These are phyloP conservation scores for Drosophila arawakana DNA, from an alignment of 1,140 invertebrate genomes.

Conservation along the genomic window DNA sequence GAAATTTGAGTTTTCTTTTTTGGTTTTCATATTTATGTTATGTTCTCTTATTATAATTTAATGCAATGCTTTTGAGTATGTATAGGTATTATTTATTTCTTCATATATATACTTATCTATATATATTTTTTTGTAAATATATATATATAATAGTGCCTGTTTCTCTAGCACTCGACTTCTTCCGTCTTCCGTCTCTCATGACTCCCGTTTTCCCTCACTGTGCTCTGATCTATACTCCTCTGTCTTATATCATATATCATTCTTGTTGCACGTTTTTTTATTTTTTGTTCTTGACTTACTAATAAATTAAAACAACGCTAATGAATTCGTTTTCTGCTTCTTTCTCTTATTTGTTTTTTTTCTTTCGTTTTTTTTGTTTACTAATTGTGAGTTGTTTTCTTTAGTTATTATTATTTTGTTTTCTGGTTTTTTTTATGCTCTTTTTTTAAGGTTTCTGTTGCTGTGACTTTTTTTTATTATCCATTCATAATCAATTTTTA, in stretches of 20 bases:
- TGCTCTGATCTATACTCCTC: slow-evolving; percentile 31
- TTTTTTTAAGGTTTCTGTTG: slow-evolving; percentile 31
- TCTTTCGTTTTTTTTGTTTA: slow-evolving; percentile 27
- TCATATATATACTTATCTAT: slow-evolving; percentile 11
- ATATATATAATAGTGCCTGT: slow-evolving; percentile 40
- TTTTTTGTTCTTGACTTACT: slow-evolving; percentile 63
- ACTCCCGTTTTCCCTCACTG: background rate
- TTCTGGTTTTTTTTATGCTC: slow-evolving; percentile 19
- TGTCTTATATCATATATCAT: slow-evolving; percentile 65
- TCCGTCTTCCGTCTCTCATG: slow-evolving; percentile 9
- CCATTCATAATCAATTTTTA: slow-evolving; percentile 67
- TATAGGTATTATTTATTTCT: slow-evolving; percentile 52
- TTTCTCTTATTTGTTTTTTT: slow-evolving; percentile 28
- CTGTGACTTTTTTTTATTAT: slow-evolving; percentile 51
- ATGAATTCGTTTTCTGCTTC: slow-evolving; percentile 69
- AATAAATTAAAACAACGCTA: slow-evolving; percentile 82
- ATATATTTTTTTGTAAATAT: background rate
- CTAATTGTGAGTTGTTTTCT: slow-evolving; percentile 69
- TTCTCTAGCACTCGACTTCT: slow-evolving; percentile 37
- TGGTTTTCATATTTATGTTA: slow-evolving; percentile 45
- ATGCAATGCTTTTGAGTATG: slow-evolving; percentile 58
- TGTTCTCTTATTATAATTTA: slow-evolving; percentile 50
- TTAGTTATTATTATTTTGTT: slow-evolving; percentile 32
- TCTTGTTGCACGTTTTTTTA: slow-evolving; percentile 59
- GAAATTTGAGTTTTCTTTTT: slow-evolving; percentile 63